Evolutionary conservation across 2,113 vertebrate genomes (phyloP).

Genomic region (Symphodus melops): DNA sequence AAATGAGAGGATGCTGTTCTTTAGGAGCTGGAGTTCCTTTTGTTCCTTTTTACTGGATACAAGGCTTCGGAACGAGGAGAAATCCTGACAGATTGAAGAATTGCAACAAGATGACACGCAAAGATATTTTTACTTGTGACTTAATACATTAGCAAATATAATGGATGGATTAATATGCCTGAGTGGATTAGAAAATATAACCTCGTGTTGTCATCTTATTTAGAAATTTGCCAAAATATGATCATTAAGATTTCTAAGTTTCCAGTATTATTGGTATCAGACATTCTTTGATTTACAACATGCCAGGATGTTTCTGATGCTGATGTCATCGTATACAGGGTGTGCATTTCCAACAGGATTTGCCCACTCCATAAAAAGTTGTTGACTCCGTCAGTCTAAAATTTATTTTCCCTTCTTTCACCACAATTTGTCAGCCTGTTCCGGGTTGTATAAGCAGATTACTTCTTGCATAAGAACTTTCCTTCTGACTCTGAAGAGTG

Average conservation of each 20-base stretch:
- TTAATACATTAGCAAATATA: background rate
- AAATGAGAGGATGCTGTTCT: slow-evolving; percentile 38
- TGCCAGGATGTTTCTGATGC: background rate
- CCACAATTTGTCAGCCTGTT: slow-evolving; percentile 17
- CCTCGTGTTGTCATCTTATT: background rate
- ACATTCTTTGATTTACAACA: too few species aligned
- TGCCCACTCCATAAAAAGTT: background rate
- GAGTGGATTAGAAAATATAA: background rate
- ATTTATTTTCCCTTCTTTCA: background rate
- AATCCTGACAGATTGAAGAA: background rate
- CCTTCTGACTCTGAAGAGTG: slow-evolving; percentile 3
- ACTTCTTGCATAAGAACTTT: slow-evolving; percentile 65
- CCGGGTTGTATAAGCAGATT: slow-evolving; percentile 66
- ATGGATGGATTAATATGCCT: background rate
- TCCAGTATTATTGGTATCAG: too few species aligned
- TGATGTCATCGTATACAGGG: background rate
- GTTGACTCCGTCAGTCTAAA: slow-evolving; percentile 26
- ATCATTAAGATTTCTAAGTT: too few species aligned
- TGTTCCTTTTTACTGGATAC: slow-evolving; percentile 22
- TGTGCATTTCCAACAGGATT: background rate
- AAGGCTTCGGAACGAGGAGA: background rate
- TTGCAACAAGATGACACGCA: background rate
- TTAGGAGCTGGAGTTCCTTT: slow-evolving; percentile 15
- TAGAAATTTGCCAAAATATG: too few species aligned
- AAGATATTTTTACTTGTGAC: background rate